Evolutionary conservation across 2,113 vertebrate species (phyloP).

Genomic region (Chamaetylas fuelleborni): DNA sequence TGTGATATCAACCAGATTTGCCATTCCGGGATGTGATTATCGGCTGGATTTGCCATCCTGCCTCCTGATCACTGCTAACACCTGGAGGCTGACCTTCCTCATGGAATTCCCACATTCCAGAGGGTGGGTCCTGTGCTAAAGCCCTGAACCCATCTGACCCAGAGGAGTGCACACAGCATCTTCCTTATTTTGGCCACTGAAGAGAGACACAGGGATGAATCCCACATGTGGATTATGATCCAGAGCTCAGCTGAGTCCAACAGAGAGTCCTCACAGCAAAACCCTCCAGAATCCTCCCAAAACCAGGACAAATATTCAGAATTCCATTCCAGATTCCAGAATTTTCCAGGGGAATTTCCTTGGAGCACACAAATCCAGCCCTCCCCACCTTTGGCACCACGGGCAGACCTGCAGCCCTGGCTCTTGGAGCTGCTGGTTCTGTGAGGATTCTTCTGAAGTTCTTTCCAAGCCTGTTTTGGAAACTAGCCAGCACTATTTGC

Average conservation of each 20-base stretch:
- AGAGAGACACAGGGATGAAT: neutral
- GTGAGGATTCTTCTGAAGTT: neutral
- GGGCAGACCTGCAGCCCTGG: neutral
- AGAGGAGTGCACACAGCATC: accelerated
- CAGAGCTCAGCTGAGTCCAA: neutral
- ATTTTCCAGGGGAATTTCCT: neutral
- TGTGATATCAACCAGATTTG: neutral
- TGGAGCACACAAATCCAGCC: neutral
- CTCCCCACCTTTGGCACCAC: neutral
- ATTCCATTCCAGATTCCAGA: neutral
- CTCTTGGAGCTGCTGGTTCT: neutral
- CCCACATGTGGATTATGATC: neutral
- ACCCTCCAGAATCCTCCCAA: neutral
- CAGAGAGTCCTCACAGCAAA: neutral
- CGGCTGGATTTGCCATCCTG: neutral
- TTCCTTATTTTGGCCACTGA: neutral
- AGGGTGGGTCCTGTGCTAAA: accelerated
- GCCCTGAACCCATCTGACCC: neutral
- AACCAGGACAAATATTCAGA: neutral
- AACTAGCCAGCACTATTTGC: slow-evolving; percentile 67
- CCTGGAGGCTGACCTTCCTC: neutral
- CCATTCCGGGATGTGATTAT: neutral
- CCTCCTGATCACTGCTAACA: neutral
- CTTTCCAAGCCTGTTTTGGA: slow-evolving; percentile 45
- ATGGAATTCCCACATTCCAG: neutral